These are phyloP conservation scores for Bufo bufo DNA, from an alignment of 2,113 vertebrate species.

Conservation along the genomic window DNA sequence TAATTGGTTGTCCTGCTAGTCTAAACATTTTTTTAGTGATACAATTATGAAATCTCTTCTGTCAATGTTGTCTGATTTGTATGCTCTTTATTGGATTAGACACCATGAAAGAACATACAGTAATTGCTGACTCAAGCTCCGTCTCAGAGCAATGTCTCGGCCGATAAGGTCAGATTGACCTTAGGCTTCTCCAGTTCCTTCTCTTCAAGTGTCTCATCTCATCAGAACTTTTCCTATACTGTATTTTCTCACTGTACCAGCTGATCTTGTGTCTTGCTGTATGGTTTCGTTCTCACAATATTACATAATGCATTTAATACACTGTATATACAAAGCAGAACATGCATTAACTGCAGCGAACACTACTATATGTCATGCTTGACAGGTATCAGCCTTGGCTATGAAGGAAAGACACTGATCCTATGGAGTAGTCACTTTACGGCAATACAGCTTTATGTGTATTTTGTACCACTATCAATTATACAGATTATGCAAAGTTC, in stretches of 20 bases:
- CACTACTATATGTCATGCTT: neutral
- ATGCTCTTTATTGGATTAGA: neutral
- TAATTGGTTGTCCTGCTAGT: slow-evolving; percentile 1
- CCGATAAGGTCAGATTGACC: neutral
- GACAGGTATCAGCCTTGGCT: neutral
- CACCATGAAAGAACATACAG: neutral
- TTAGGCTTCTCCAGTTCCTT: neutral
- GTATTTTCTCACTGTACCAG: neutral
- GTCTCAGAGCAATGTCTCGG: neutral
- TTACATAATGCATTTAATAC: neutral
- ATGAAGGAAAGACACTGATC: neutral
- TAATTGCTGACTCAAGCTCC: neutral
- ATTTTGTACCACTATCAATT: neutral
- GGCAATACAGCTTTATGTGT: neutral
- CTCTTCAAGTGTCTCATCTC: neutral
- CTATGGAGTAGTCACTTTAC: neutral
- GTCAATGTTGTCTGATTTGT: neutral
- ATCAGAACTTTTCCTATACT: neutral
- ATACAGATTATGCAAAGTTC: slow-evolving; percentile 17
- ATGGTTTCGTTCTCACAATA: neutral
- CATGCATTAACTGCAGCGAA: neutral
- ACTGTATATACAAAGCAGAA: slow-evolving; percentile 5
- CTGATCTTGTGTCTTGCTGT: neutral
- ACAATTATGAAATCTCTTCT: neutral
- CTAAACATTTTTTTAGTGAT: neutral